Conservation (phyloP, 2,113 vertebrate species). For the Psittacara wagleri region DNA sequence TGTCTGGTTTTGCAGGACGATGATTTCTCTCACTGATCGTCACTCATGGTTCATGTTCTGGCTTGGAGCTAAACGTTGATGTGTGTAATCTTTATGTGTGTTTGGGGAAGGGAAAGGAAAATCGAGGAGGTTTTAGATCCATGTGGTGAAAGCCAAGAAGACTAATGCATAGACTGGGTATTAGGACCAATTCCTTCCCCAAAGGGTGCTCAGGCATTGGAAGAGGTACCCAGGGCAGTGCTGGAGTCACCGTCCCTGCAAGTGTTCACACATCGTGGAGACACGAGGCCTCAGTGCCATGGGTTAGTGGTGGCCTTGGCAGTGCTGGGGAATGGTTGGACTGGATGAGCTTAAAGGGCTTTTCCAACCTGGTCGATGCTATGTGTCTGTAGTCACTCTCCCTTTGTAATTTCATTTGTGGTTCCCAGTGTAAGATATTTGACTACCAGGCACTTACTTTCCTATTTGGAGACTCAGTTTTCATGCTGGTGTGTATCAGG, state of each 20-base stretch:
- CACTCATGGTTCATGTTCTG: neutral
- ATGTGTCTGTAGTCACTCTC: neutral
- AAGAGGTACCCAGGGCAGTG: neutral
- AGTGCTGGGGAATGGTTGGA: neutral
- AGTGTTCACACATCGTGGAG: neutral
- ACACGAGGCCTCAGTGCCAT: neutral
- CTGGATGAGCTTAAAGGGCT: neutral
- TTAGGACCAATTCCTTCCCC: neutral
- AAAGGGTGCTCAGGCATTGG: neutral
- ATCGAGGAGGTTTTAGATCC: neutral
- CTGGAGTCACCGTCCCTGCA: neutral
- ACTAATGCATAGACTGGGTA: neutral
- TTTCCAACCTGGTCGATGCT: neutral
- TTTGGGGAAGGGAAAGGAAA: neutral
- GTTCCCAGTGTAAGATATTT: neutral
- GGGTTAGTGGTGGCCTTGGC: neutral
- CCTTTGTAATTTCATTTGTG: neutral
- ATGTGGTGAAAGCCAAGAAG: neutral
- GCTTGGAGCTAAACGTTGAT: neutral
- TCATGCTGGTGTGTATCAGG: neutral
- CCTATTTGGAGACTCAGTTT: neutral
- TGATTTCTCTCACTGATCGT: neutral
- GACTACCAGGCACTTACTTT: rapidly evolving
- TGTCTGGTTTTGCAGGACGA: neutral
- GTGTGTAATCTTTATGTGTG: neutral